Base-by-base conservation (phyloP, 2,113 vertebrate species). In the Eupsittula cactorum region DNA sequence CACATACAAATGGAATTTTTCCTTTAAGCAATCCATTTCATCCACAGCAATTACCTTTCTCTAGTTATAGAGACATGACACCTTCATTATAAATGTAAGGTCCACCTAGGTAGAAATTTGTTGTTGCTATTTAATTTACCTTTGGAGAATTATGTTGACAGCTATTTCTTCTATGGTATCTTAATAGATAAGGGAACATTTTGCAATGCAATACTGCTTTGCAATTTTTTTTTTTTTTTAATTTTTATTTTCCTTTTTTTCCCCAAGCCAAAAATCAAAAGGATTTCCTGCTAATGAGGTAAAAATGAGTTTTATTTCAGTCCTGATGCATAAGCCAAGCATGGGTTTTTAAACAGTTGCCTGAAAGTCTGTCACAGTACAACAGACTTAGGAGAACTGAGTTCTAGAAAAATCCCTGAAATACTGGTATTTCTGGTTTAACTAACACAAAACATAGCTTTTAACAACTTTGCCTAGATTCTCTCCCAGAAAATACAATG, bases 191-290 rank as follows among this genome's bases (percentile, higher is more conserved):
- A 68, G 6, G 11, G 25, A 78, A 64, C 4, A 52, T 53, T 28
- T 14, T 71, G 19, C 73, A 92, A 13, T 2, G 13, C 24, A 81
- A 62, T 31, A 39, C 20, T 24, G 31, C n/a, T 49, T 57, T 24
- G 24, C 12, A 84, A 14, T 4, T 10, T 78, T 29, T 39, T 9
- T 18, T 29, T 28, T 6, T 1, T 16, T 20, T 57, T 13, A 57
- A n/a, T 8, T 23, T 15, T 5, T 25, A 31, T n/a, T 41, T 19
- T 2, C 1, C 4, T 41, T n/a, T n/a, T n/a, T 41, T 14, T 3
- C 1, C 4, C 13, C 9, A 53, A 53, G 46, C 3, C 35, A 53
- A 69, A 91, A 65, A 16, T 52, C 35, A 65, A 42, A 65, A 74
- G 19, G 7, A 62, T 82, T 78, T 77, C n/a, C 85, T 52, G 23